Percentiles rank a stretch among this genome's conserved stretches.
Conservation (phyloP, 1,140 invertebrate species). For the Drosophila pallidifrons region DNA sequence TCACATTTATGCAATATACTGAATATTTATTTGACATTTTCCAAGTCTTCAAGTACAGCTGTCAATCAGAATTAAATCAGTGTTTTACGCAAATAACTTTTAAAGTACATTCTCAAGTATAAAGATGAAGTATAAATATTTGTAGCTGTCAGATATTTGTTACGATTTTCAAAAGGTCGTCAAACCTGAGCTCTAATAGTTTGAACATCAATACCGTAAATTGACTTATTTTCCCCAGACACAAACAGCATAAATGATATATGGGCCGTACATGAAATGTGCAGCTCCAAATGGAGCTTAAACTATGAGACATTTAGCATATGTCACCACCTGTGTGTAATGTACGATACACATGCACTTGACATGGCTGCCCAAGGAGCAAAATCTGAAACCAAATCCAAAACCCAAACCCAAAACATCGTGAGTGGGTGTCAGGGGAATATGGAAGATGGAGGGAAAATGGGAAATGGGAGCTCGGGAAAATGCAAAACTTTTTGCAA, state of each 20-base stretch:
- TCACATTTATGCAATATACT: too few relatives aligned
- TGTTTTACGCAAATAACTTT: too few relatives aligned
- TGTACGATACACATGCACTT: conserved; percentile 72
- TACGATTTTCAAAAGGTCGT: neutral
- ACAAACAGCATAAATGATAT: conserved; percentile 57
- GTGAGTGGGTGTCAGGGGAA: conserved; percentile 10
- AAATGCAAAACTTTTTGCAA: conserved; percentile 75
- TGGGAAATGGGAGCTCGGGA: conserved; percentile 19
- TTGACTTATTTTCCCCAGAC: conserved; percentile 13
- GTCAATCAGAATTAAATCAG: too few relatives aligned
- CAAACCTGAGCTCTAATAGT: neutral
- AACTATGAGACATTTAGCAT: conserved; percentile 79
- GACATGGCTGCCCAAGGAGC: conserved; percentile 53
- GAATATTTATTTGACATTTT: too few relatives aligned
- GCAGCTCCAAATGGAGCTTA: conserved; percentile 36
- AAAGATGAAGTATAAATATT: neutral
- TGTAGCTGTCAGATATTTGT: neutral
- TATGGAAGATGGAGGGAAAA: neutral
- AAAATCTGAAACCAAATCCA: conserved; percentile 4
- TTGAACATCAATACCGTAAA: conserved; percentile 7
- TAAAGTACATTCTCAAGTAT: neutral
- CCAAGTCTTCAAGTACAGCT: too few relatives aligned
- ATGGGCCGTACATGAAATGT: conserved; percentile 39
- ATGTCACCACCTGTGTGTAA: conserved; percentile 80
- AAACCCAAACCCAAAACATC: conserved; percentile 13